Evolutionary conservation across 2,797 vertebrate species (phyloP).

Genomic region (Crenichthys baileyi): DNA sequence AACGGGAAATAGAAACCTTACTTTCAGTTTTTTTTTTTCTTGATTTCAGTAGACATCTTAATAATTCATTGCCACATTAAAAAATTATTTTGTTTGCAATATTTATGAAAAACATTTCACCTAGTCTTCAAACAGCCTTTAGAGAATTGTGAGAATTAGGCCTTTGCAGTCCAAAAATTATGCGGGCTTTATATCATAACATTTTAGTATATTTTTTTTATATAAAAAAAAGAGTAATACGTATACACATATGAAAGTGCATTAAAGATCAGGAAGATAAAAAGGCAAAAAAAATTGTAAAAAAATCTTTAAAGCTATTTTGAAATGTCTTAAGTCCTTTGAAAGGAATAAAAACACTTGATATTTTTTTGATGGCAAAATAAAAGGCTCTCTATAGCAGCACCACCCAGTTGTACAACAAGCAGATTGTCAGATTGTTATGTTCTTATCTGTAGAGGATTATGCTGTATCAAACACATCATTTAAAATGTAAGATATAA

Average conservation of each 20-base stretch:
- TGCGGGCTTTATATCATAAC: slow-evolving; percentile 19
- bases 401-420: slow-evolving; percentile 41
- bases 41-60: slow-evolving; percentile 29
- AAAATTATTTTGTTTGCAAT: slow-evolving; percentile 46
- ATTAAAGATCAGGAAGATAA: slow-evolving; percentile 1
- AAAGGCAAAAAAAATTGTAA: slow-evolving; percentile 26
- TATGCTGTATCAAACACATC: slow-evolving; percentile 33
- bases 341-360: slow-evolving; percentile 27
- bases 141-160: slow-evolving; percentile 42
- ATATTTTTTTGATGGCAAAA: slow-evolving; percentile 45
- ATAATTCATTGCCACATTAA: slow-evolving; percentile 30
- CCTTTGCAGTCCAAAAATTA: slow-evolving; percentile 54
- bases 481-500: no score
- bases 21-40: not conserved
- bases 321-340: slow-evolving; percentile 30
- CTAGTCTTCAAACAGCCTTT: slow-evolving; percentile 56
- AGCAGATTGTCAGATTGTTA: slow-evolving; percentile 70
- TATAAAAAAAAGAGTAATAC: not conserved
- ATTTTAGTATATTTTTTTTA: slow-evolving; percentile 19
- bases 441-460: slow-evolving; percentile 57
- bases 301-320: slow-evolving; percentile 20
- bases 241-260: not conserved
- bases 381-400: slow-evolving; percentile 48
- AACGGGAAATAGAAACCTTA: no score
- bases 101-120: slow-evolving; percentile 27